Percentiles rank a stretch among this genome's conserved stretches.
Evolutionary conservation across 2,888 invertebrate genomes (phyloP).

Genomic region (Abrostola tripartita): DNA sequence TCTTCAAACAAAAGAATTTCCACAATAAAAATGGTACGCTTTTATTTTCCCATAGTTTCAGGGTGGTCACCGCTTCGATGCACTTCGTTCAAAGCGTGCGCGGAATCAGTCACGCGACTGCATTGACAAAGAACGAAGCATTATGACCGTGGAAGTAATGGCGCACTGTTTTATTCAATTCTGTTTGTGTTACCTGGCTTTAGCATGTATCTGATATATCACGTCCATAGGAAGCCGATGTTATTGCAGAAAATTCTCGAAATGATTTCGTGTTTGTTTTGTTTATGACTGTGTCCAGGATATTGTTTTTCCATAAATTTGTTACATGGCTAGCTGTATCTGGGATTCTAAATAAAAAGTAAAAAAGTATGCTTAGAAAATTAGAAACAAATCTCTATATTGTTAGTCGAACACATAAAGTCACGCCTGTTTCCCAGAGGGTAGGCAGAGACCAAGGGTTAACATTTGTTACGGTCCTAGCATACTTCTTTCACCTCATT

Average conservation of each 20-base stretch:
- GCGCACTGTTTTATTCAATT: slow-evolving; percentile 14
- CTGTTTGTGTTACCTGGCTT: slow-evolving; percentile 16
- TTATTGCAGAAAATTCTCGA: background rate
- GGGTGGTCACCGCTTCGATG: slow-evolving; percentile 22
- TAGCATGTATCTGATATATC: slow-evolving; percentile 15
- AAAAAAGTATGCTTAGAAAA: too few relatives aligned
- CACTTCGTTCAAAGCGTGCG: slow-evolving; percentile 45
- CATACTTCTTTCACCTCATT: too few relatives aligned
- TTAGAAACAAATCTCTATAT: too few relatives aligned
- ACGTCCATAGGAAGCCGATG: background rate
- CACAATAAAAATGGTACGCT: slow-evolving; percentile 4
- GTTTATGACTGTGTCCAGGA: background rate
- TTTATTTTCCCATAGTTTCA: slow-evolving; percentile 35
- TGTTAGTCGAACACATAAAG: too few relatives aligned
- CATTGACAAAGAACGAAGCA: slow-evolving; percentile 27
- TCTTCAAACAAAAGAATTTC: slow-evolving; percentile 37
- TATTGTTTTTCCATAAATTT: too few relatives aligned
- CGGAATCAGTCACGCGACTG: slow-evolving; percentile 47
- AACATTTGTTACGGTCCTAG: too few relatives aligned
- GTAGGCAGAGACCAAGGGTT: too few relatives aligned
- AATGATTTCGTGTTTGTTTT: background rate
- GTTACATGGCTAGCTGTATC: too few relatives aligned
- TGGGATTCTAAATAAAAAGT: too few relatives aligned
- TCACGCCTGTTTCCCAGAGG: too few relatives aligned
- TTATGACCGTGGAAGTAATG: slow-evolving; percentile 12